phyloP scores from a whole-genome alignment of 2,797 vertebrate species.

The Sciurus carolinensis region DNA sequence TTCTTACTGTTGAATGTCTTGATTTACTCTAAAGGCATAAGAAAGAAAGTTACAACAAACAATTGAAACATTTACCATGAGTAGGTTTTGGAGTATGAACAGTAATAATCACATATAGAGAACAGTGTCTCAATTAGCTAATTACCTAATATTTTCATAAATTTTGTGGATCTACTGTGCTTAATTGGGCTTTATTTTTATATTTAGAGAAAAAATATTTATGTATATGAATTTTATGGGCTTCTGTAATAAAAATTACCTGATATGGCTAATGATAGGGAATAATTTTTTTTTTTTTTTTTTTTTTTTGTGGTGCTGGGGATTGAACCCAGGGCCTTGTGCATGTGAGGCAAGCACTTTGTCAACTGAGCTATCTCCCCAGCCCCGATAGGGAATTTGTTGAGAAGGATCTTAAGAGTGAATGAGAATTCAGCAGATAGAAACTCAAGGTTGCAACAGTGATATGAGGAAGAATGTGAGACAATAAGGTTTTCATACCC shows the following conservation, averaged over 20 bases:
- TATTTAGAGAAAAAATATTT: slow-evolving; percentile 8
- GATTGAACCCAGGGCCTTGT: too few relatives aligned
- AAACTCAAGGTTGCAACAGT: background rate
- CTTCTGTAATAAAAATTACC: background rate
- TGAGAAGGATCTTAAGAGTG: background rate
- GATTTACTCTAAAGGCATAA: slow-evolving; percentile 21
- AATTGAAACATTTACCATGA: background rate
- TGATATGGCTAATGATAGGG: background rate
- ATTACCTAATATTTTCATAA: slow-evolving; percentile 22
- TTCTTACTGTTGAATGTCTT: slow-evolving; percentile 35
- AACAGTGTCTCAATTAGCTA: background rate
- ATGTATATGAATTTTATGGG: slow-evolving; percentile 41
- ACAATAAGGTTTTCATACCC: background rate
- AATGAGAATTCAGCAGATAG: background rate
- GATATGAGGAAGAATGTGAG: background rate
- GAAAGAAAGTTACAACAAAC: background rate
- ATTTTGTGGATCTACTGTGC: slow-evolving; percentile 31
- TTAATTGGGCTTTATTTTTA: slow-evolving; percentile 16
- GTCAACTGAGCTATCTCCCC: too few relatives aligned
- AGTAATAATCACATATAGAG: slow-evolving; percentile 11
- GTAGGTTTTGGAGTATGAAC: background rate
- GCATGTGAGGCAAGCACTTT: too few relatives aligned
- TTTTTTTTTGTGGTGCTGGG: too few relatives aligned
- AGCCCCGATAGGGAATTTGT: background rate
- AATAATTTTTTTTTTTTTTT: background rate